Evolutionary conservation across 2,888 invertebrate genomes (phyloP).

Genomic region (Alsophila aescularia): DNA sequence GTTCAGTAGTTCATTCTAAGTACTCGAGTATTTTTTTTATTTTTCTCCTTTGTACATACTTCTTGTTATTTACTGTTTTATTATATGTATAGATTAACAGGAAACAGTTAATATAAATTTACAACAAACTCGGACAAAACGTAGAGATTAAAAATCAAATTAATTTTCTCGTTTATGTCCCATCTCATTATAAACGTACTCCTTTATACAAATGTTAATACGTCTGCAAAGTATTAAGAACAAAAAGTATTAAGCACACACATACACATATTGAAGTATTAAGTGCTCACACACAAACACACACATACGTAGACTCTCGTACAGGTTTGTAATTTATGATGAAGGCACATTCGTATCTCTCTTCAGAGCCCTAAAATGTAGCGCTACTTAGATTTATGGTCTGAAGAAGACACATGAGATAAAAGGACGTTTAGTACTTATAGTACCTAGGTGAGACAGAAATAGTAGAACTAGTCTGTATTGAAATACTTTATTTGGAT

Average conservation of each 20-base stretch:
- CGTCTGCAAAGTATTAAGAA: background rate
- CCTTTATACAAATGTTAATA: background rate
- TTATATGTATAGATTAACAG: too few species aligned
- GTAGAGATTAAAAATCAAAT: too few species aligned
- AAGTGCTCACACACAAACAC: background rate
- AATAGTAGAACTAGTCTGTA: background rate
- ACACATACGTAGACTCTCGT: background rate
- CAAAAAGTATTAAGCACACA: background rate
- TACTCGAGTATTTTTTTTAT: too few species aligned
- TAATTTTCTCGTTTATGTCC: too few species aligned
- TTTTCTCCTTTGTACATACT: too few species aligned
- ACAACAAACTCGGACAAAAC: too few species aligned
- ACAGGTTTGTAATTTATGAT: slow-evolving; percentile 16
- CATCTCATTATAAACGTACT: too few species aligned
- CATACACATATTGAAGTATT: background rate
- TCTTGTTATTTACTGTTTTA: too few species aligned
- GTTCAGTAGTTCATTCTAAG: too few species aligned
- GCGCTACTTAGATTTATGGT: slow-evolving; percentile 5
- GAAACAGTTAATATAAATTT: too few species aligned
- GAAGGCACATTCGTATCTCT: slow-evolving; percentile 5
- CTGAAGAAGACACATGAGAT: background rate
- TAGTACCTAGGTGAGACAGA: background rate
- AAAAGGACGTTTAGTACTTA: slow-evolving; percentile 2
- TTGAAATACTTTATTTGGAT: background rate
- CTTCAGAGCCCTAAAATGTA: slow-evolving; percentile 11